A percentile compares a stretch with the other conserved stretches of the same genome.
Evolutionary conservation across 2,113 vertebrate species (phyloP).

Genomic region (Nerophis ophidion): DNA sequence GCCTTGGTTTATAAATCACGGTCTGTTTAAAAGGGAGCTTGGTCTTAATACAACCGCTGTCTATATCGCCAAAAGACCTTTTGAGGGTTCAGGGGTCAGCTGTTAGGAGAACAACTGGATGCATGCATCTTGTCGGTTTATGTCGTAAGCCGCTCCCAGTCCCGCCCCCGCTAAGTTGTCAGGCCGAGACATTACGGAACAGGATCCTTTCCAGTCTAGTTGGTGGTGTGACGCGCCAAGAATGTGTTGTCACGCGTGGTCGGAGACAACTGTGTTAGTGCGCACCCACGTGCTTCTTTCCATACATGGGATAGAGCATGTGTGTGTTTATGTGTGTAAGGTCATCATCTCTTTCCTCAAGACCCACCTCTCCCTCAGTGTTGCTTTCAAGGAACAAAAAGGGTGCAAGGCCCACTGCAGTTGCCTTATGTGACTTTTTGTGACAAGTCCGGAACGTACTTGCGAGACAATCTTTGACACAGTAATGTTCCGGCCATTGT

Average conservation of each 20-base stretch:
- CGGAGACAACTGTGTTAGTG: conserved; percentile 31
- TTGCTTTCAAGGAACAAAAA: conserved; percentile 7
- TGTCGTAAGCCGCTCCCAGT: background rate
- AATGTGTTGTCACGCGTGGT: conserved; percentile 31
- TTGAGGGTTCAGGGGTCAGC: background rate
- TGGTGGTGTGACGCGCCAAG: conserved; percentile 23
- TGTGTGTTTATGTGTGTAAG: background rate
- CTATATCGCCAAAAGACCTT: background rate
- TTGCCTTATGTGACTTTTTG: conserved; percentile 1
- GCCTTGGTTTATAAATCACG: background rate
- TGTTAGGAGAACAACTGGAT: background rate
- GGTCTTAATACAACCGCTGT: background rate
- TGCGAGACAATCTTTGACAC: conserved; percentile 26
- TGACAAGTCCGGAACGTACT: conserved; percentile 20
- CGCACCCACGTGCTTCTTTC: conserved; percentile 6
- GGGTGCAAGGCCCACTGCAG: conserved; percentile 14
- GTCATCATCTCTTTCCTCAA: conserved; percentile 1
- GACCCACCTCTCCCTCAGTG: background rate
- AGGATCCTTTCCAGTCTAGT: conserved; percentile 39
- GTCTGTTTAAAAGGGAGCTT: no score
- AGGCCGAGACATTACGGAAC: conserved; percentile 29
- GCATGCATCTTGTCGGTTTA: background rate
- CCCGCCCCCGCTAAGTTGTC: conserved; percentile 6
- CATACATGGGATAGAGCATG: background rate
- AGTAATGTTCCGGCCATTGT: conserved; percentile 48